Conservation (phyloP, 1,140 invertebrate species). For the Philotrypesis tridentata region DNA sequence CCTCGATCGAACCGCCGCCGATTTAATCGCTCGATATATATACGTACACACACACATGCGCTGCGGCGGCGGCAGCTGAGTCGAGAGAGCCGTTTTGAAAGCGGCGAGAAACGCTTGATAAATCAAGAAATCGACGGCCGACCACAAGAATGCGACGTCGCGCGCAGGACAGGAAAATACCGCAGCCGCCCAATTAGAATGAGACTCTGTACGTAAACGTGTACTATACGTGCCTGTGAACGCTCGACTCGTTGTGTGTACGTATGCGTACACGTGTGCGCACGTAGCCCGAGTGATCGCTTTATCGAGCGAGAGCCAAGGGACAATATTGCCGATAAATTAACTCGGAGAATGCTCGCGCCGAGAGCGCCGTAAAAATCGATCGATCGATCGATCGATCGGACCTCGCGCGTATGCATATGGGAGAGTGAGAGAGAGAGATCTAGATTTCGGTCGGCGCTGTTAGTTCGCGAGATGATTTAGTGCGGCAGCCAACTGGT, state of each 20-base stretch:
- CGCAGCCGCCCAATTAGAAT: constrained; percentile 1
- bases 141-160: neutral
- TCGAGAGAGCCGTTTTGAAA: neutral
- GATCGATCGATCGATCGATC: neutral
- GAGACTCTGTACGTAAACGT: too few species aligned
- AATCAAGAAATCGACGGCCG: neutral
- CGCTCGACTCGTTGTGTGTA: too few species aligned
- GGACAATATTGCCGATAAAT: constrained; percentile 34
- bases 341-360: neutral
- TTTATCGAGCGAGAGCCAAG: neutral
- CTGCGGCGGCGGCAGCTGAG: too few species aligned
- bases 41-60: too few species aligned
- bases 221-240: neutral
- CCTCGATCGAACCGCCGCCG: too few species aligned
- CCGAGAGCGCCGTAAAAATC: neutral
- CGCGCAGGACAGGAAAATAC: neutral
- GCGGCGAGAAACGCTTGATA: neutral
- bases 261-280: neutral
- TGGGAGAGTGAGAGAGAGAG: neutral
- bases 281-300: constrained; percentile 2
- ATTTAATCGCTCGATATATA: too few species aligned
- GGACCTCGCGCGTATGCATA: neutral
- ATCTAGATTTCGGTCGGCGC: neutral
- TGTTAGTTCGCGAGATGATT: constrained; percentile 20
- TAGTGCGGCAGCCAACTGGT: neutral